Percentiles rank a stretch among this genome's conserved stretches.
Conservation (phyloP, 64 coral and sea anemone species). For the Trachythela sp. region DNA sequence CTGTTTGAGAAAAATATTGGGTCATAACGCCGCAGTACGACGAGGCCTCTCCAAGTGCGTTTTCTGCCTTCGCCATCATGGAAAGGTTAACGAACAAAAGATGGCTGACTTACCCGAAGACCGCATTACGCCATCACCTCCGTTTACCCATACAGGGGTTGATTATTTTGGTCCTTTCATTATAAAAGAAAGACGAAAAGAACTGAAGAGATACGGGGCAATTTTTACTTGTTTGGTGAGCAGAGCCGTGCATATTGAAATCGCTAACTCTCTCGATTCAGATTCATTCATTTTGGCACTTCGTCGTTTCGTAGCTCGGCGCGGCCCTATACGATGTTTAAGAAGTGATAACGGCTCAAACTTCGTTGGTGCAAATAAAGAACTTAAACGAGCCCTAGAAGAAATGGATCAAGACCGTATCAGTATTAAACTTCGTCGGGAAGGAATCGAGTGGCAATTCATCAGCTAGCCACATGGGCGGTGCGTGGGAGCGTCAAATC, state of each 20-base stretch:
- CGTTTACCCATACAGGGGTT: conserved; percentile 11
- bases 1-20: conserved; percentile 23
- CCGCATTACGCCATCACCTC: not conserved
- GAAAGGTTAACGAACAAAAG: not conserved
- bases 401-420: conserved; percentile 32
- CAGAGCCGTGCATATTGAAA: conserved; percentile 26
- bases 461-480: not conserved
- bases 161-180: conserved; percentile 14
- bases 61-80: conserved; percentile 35
- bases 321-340: not conserved
- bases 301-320: conserved; percentile 1
- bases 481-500: conserved; percentile 22
- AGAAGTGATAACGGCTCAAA: conserved; percentile 23
- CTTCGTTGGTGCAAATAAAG: not conserved
- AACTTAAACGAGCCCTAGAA: conserved; percentile 15
- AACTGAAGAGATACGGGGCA: not conserved
- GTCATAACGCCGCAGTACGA: conserved; percentile 22
- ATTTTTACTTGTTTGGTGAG: conserved; percentile 23
- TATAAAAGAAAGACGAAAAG: conserved; percentile 5
- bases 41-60: conserved; percentile 6
- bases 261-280: not conserved
- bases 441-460: conserved; percentile 25
- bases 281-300: conserved; percentile 25
- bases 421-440: not conserved
- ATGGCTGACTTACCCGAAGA: not conserved